phyloP scores from a whole-genome alignment of 2,113 vertebrate genomes.

The Apeltes quadracus region DNA sequence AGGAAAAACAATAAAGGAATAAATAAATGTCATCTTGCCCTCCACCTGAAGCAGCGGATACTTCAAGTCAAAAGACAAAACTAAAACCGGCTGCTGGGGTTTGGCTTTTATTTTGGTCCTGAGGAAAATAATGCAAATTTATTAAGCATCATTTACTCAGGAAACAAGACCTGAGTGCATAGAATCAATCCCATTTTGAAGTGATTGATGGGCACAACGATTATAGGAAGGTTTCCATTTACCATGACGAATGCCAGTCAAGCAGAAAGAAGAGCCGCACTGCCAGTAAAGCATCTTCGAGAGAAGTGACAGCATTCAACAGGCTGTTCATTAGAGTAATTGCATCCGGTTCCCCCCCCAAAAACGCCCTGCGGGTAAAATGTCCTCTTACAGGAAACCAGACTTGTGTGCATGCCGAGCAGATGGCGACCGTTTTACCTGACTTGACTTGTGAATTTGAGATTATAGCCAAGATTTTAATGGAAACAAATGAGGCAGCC shows the following conservation, averaged over 20 bases:
- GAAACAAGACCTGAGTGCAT: slow-evolving; percentile 7
- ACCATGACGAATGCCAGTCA: slow-evolving; percentile 34
- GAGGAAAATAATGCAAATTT: neutral
- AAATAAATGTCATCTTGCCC: slow-evolving; percentile 26
- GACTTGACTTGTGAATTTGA: neutral
- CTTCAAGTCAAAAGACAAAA: slow-evolving; percentile 6
- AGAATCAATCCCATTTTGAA: slow-evolving; percentile 18
- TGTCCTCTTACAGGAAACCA: neutral
- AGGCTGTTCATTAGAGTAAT: slow-evolving; percentile 43
- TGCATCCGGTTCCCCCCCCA: slow-evolving; percentile 31
- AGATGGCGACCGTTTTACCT: neutral
- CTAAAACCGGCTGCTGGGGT: neutral
- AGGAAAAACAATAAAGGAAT: slow-evolving; percentile 43
- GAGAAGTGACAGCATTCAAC: neutral
- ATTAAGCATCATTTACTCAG: neutral
- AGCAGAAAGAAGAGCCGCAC: neutral
- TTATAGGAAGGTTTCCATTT: slow-evolving; percentile 21
- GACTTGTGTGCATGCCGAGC: neutral
- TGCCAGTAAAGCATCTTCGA: slow-evolving; percentile 15
- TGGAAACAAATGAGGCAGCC: slow-evolving; percentile 21
- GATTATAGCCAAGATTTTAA: slow-evolving; percentile 25
- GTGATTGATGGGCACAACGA: slow-evolving; percentile 31
- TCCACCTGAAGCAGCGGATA: neutral
- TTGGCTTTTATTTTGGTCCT: neutral
- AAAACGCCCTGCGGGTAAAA: neutral